Conservation (phyloP, 2,888 invertebrate species). For the Lucinisca nassula region DNA sequence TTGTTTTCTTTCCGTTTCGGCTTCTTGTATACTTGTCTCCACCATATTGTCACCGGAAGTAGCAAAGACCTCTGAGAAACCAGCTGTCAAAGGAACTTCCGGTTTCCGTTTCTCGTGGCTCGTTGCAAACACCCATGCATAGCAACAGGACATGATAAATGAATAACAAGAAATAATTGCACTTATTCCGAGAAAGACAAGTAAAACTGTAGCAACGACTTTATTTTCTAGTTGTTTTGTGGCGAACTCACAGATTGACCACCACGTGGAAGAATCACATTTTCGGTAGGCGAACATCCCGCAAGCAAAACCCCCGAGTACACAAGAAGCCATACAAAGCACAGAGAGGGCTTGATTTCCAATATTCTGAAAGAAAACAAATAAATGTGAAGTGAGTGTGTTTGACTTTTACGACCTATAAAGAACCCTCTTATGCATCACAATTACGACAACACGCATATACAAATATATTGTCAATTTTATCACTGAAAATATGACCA, state of each 20-base stretch:
- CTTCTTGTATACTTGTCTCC: conserved; percentile 10
- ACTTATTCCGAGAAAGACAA: conserved; percentile 43
- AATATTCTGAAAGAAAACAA: conserved; percentile 47
- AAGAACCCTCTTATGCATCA: too few species aligned
- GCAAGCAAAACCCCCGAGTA: conserved; percentile 54
- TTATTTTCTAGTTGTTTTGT: conserved; percentile 49
- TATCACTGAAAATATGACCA: too few species aligned
- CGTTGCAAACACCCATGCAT: conserved; percentile 62
- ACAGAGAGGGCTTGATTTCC: conserved; percentile 54
- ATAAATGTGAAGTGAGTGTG: too few species aligned
- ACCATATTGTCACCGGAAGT: conserved; percentile 13
- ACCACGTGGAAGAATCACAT: conserved; percentile 62
- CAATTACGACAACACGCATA: too few species aligned
- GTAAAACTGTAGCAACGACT: conserved; percentile 50
- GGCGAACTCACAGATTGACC: conserved; percentile 52
- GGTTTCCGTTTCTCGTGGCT: not conserved
- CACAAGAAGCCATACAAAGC: conserved; percentile 41
- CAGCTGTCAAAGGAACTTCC: conserved; percentile 39
- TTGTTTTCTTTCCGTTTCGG: conserved; percentile 51
- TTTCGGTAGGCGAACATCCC: conserved; percentile 60
- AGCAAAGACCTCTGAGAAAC: conserved; percentile 37
- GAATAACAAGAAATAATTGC: conserved; percentile 42
- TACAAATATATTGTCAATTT: too few species aligned
- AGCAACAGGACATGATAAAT: conserved; percentile 59
- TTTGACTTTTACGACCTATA: too few species aligned